These are phyloP conservation scores for Rhabdophis nuchalis DNA, from an alignment of 2,797 vertebrate genomes.

Conservation along the genomic window DNA sequence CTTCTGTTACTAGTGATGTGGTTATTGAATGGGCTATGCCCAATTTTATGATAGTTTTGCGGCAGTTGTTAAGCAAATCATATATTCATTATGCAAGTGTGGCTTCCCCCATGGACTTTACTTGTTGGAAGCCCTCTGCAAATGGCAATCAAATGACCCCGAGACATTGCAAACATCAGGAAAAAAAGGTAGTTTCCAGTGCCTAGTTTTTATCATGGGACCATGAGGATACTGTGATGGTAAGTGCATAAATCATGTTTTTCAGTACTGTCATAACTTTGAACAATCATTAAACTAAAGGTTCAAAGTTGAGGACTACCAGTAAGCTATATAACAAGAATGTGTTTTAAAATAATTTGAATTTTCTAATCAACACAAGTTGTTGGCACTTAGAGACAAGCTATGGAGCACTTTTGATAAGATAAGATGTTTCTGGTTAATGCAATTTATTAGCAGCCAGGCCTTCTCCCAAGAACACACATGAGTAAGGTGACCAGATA, in stretches of 20 bases:
- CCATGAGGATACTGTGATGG: background rate
- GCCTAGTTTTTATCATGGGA: background rate
- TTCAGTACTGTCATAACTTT: background rate
- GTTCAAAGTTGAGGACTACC: background rate
- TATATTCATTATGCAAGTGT: background rate
- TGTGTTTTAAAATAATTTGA: background rate
- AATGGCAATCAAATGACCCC: background rate
- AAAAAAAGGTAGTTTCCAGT: background rate
- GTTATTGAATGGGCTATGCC: background rate
- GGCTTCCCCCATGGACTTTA: background rate
- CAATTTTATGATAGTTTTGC: background rate
- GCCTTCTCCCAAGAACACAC: background rate
- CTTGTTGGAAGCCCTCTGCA: background rate
- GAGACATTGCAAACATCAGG: background rate
- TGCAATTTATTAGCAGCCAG: background rate
- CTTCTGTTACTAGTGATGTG: background rate
- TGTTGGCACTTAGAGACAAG: background rate
- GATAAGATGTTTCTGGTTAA: background rate
- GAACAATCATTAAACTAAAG: background rate
- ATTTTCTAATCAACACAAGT: background rate
- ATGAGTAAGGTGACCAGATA: no score
- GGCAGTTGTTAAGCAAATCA: background rate
- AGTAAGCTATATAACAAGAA: background rate
- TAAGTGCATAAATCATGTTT: background rate
- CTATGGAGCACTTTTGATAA: background rate